phyloP scores from a whole-genome alignment of 2,888 invertebrate species.

The Epistrophella euchroma region DNA sequence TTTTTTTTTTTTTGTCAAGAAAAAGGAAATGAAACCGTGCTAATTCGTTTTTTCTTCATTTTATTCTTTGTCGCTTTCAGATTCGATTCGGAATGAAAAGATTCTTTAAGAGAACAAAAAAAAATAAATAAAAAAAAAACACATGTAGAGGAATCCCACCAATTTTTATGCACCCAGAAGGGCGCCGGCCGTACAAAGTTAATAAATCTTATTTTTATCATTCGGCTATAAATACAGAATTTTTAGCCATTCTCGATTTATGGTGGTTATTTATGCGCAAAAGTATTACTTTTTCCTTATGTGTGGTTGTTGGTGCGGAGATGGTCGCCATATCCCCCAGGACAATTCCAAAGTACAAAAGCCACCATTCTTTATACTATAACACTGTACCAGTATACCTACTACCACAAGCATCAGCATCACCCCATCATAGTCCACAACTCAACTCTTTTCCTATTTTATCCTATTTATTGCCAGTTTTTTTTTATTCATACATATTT shows the following conservation, averaged over 20 bases:
- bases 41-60: conserved; percentile 62
- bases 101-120: conserved; percentile 32
- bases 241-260: conserved; percentile 84
- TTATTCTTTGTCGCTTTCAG: background rate
- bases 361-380: conserved; percentile 25
- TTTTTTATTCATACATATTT: background rate
- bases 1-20: conserved; percentile 12
- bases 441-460: conserved; percentile 73
- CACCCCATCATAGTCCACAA: conserved; percentile 30
- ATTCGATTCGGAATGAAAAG: conserved; percentile 39
- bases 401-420: conserved; percentile 5
- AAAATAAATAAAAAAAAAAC: conserved; percentile 1
- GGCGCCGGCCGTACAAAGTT: conserved; percentile 79
- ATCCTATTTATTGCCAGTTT: conserved; percentile 64
- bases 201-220: conserved; percentile 84
- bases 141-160: conserved; percentile 51
- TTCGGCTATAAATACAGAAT: conserved; percentile 84
- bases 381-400: background rate
- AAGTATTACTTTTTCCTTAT: conserved; percentile 77
- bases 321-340: conserved; percentile 71
- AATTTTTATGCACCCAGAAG: background rate
- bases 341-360: conserved; percentile 55
- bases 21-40: conserved; percentile 47
- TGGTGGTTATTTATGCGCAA: conserved; percentile 84
- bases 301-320: conserved; percentile 72